Evolutionary conservation across 2,797 vertebrate genomes (phyloP).

Genomic region (Columba guinea): DNA sequence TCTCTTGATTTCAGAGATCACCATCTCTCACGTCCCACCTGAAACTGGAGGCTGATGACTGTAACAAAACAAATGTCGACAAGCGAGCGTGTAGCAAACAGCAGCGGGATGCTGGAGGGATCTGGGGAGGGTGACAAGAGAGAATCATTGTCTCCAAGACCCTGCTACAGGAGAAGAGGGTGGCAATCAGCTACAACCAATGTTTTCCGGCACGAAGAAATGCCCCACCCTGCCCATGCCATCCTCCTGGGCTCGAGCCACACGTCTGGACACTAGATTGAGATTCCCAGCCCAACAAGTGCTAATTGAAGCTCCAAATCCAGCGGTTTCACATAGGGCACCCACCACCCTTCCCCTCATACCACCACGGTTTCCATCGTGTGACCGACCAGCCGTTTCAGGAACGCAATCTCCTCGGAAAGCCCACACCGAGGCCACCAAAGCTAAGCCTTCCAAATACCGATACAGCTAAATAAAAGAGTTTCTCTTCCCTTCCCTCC

Average conservation of each 20-base stretch:
- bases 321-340: neutral
- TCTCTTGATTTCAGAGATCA: neutral
- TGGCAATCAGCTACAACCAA: rapidly evolving
- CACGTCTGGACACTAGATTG: rapidly evolving
- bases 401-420: neutral
- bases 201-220: neutral
- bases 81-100: neutral
- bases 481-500: neutral
- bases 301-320: neutral
- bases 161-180: rapidly evolving
- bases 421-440: rapidly evolving
- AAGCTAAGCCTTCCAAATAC: neutral
- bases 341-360: neutral
- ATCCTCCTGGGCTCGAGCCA: neutral
- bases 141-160: neutral
- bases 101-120: rapidly evolving
- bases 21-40: neutral
- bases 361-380: rapidly evolving
- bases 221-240: no score
- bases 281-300: neutral
- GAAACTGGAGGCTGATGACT: neutral
- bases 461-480: neutral
- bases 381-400: rapidly evolving
- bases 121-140: rapidly evolving
- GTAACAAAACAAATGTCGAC: neutral